A percentile compares a stretch with the other conserved stretches of the same genome.
phyloP scores from a whole-genome alignment of 1,140 invertebrate genomes.

The Drosophila ogumai region DNA sequence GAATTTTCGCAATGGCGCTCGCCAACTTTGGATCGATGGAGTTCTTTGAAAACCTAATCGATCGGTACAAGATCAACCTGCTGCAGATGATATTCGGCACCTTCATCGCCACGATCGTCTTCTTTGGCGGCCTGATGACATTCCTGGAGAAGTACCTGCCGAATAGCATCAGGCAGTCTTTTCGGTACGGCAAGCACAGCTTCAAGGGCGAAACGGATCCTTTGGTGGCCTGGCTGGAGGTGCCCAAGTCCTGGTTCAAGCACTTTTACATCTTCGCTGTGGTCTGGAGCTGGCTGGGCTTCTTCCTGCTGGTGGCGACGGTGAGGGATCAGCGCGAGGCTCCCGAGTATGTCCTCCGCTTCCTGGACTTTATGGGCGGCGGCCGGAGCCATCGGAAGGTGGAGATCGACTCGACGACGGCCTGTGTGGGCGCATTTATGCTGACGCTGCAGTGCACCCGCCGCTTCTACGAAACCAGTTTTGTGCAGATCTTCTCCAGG shows the following conservation, averaged over 20 bases:
- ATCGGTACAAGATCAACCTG: constrained; percentile 85
- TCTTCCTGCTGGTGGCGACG: constrained; percentile 85
- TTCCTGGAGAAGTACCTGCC: constrained; percentile 88
- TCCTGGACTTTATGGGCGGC: constrained; percentile 86
- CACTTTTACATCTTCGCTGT: constrained; percentile 91
- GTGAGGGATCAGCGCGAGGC: constrained; percentile 85
- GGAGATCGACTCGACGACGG: constrained; percentile 85
- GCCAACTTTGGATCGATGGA: constrained; percentile 36
- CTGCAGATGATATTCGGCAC: constrained; percentile 87
- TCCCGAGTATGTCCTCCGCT: constrained; percentile 85
- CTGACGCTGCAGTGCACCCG: constrained; percentile 89
- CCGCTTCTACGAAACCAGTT: constrained; percentile 92
- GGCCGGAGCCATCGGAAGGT: constrained; percentile 85
- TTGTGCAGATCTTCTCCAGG: constrained; percentile 91
- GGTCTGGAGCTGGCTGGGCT: constrained; percentile 85
- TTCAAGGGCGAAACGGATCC: constrained; percentile 86
- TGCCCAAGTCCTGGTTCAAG: constrained; percentile 90
- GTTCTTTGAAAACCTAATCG: constrained; percentile 48
- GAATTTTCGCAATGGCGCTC: constrained; percentile 43
- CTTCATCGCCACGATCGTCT: constrained; percentile 85
- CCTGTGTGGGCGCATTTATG: constrained; percentile 87
- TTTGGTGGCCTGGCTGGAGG: constrained; percentile 86
- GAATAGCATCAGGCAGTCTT: constrained; percentile 86
- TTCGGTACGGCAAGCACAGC: constrained; percentile 89
- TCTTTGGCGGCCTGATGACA: constrained; percentile 87